Base-by-base conservation (phyloP, 2,797 vertebrate species). In the Geotrypetes seraphini region DNA sequence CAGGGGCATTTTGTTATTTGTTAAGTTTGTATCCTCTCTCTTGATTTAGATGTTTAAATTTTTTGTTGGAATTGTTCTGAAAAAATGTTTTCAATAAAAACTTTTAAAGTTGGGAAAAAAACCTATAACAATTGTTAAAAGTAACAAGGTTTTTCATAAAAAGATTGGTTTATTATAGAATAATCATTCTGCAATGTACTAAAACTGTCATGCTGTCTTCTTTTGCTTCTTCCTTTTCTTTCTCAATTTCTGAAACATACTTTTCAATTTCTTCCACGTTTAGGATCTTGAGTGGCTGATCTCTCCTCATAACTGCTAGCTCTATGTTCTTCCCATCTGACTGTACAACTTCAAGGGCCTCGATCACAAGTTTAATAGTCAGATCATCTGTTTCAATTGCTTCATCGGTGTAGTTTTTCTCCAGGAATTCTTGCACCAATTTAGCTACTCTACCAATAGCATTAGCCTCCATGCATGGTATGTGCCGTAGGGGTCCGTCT, bases 391-490 rank as follows among this genome's bases (percentile, higher is more conserved):
- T 85, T 36, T 86, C 85, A 4, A 87, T 87, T 39, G 85, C 84
- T 38, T 89, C 84, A 1, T 89, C 87, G 0, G 83, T 84, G 7
- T 87, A 89, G 43, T 87, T 85, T 31, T 89, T 90, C 63, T 90
- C 87, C 46, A 90, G 63, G 55, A 89, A 90, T 34, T 89, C 86
- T 1, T 87, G 77, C 24, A 90, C 86, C 0, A 84, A 84, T 53
- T 90, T 90, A 37, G 87, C 85, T 6, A 86, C 85, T 53, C 87
- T 77, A 39, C 87, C 87, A 21, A 89, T 90, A 9, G 84, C 80
- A 6, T 90, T 90, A 24, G 87, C 87, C 87, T 90, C 87, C 86
- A 90, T 15, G 86, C 87, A 1, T 90, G 87, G 61, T 90, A 89
- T 0, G 86, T 90, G 18, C 87, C 87, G 1, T 87, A 90, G 8